These are phyloP conservation scores for Lampropteryx suffumata DNA, from an alignment of 2,888 invertebrate genomes.

Conservation along the genomic window DNA sequence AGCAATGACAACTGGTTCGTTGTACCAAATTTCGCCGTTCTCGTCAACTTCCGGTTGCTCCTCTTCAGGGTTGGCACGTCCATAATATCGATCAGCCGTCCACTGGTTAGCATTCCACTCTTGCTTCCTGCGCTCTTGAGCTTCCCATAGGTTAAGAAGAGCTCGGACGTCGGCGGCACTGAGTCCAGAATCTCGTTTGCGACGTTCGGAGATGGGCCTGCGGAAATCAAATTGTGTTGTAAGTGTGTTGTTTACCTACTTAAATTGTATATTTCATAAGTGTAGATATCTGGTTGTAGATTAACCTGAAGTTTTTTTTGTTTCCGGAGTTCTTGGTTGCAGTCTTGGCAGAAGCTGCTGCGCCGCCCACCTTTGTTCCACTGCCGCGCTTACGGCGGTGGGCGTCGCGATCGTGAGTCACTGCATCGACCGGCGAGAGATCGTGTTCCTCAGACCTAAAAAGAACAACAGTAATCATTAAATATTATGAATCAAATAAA, in stretches of 20 bases:
- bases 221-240: conserved; percentile 28
- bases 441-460: conserved; percentile 64
- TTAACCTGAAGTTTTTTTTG: conserved; percentile 76
- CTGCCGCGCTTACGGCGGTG: conserved; percentile 71
- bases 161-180: conserved; percentile 85
- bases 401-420: conserved; percentile 59
- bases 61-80: conserved; percentile 69
- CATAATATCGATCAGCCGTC: conserved; percentile 68
- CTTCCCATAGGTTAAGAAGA: conserved; percentile 84
- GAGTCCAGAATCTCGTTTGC: conserved; percentile 84
- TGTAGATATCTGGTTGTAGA: conserved; percentile 27
- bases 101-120: conserved; percentile 75
- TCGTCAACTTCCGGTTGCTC: conserved; percentile 77
- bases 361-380: conserved; percentile 72
- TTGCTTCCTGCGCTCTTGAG: conserved; percentile 80
- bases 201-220: conserved; percentile 76
- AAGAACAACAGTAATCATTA: conserved; percentile 5
- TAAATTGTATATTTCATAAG: neutral
- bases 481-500: conserved; percentile 4
- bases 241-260: conserved; percentile 13
- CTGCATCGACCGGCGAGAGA: conserved; percentile 61
- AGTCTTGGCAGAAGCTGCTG: conserved; percentile 74
- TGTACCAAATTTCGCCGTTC: conserved; percentile 83
- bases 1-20: conserved; percentile 80
- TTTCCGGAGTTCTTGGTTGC: conserved; percentile 74